Conservation (phyloP, 2,888 invertebrate species). For the Caenorhabditis angaria region DNA sequence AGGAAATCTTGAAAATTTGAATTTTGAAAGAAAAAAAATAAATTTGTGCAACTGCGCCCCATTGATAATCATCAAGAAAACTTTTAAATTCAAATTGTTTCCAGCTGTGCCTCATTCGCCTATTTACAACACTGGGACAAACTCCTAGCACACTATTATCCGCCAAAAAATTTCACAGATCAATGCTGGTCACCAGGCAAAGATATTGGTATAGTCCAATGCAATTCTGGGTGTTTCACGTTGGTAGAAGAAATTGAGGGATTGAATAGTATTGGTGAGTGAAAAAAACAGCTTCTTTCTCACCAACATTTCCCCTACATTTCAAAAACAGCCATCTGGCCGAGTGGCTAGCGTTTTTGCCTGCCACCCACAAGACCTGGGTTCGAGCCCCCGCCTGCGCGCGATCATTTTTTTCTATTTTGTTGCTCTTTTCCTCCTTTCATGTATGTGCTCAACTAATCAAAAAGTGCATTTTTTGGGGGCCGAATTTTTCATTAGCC, state of each 20-base stretch:
- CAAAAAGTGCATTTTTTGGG: neutral
- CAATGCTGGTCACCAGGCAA: slow-evolving; percentile 54
- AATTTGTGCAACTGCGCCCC: no score
- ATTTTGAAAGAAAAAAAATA: no score
- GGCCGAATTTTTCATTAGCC: slow-evolving; percentile 1
- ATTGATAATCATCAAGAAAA: no score
- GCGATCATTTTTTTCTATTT: no score
- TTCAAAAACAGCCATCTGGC: no score
- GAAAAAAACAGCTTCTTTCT: neutral
- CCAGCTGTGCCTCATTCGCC: slow-evolving; percentile 62
- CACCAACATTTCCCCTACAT: neutral
- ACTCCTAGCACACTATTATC: slow-evolving; percentile 66
- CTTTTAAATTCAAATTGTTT: slow-evolving; percentile 13
- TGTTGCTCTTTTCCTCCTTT: neutral
- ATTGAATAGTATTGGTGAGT: neutral
- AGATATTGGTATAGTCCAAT: slow-evolving; percentile 60
- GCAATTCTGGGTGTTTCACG: slow-evolving; percentile 66
- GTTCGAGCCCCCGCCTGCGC: no score
- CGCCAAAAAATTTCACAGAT: slow-evolving; percentile 70
- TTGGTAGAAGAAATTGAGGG: slow-evolving; percentile 61
- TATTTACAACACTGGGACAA: slow-evolving; percentile 63
- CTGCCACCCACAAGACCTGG: no score
- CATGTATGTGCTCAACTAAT: neutral
- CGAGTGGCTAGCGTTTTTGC: no score
- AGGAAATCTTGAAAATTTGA: no score